Base-by-base conservation (phyloP, 1,140 invertebrate species). In the Batillaria attramentaria region DNA sequence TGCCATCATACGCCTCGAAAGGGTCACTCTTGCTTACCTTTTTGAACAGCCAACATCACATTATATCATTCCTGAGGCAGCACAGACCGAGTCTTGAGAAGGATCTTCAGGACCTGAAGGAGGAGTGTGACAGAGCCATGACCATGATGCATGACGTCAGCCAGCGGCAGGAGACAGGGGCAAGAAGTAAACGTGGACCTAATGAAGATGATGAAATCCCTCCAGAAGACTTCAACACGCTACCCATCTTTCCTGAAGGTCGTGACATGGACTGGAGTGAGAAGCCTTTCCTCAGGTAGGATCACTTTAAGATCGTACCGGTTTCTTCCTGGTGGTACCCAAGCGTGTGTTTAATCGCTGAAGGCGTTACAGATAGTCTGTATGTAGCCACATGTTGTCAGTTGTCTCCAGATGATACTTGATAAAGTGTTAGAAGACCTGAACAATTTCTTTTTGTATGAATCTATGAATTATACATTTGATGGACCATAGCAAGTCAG, bases 241-340 rank as follows among this genome's bases (percentile, higher is more conserved):
- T 91, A 5, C 74, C 84, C 13, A 79, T 91, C 18, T 80, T 89
- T 42, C 91, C 91, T 20, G 74, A 73, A 31, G 66, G 72, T 2
- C 75, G 72, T 31, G 90, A 91, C 72, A 78, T 91, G 31, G 46
- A 83, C 6, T 75, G 79, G 42, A 68, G 85, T 42, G 79, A 84
- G 43, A 81, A 79, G 54, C 86, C 89, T 8, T 94, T 92, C 89
- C 37, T 80, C 3, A 68, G 76, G 42, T 57, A 24, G 41, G 72
- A 18, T 16, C 54, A 50, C 35, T 42, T 65, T 24, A n/a, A n/a
- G n/a, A n/a, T n/a, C n/a, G n/a, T n/a, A n/a, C n/a, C n/a, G n/a
- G n/a, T n/a, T n/a, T n/a, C n/a, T n/a, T n/a, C n/a, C n/a, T n/a
- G n/a, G n/a, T n/a, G n/a, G n/a, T n/a, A n/a, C n/a, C n/a, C n/a